phyloP scores from a whole-genome alignment of 2,888 invertebrate species.

The Cheilosia urbana region DNA sequence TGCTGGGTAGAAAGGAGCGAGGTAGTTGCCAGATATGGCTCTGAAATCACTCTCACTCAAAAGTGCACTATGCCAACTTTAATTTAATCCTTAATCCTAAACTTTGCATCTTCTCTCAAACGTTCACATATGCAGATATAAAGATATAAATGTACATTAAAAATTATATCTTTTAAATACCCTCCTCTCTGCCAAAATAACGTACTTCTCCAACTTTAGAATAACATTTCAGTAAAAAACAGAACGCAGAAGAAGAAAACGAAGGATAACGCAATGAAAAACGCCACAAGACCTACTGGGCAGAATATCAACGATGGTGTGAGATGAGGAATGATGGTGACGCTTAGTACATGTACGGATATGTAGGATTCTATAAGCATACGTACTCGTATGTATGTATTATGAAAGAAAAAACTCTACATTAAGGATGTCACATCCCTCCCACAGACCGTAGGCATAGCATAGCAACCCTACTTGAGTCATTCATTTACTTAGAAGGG shows the following conservation, averaged over 20 bases:
- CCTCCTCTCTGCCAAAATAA: slow-evolving; percentile 50
- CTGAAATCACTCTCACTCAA: too few relatives aligned
- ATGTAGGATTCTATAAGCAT: background rate
- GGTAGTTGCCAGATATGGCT: too few relatives aligned
- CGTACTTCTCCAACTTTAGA: slow-evolving; percentile 53
- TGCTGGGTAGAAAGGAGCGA: too few relatives aligned
- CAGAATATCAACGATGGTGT: background rate
- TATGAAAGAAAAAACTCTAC: background rate
- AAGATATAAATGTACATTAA: background rate
- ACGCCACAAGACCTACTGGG: background rate
- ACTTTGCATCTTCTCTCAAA: too few relatives aligned
- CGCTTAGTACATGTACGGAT: background rate
- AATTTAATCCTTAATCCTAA: too few relatives aligned
- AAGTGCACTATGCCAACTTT: too few relatives aligned
- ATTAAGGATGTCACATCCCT: slow-evolving; percentile 4
- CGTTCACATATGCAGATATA: background rate
- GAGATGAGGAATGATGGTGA: slow-evolving; percentile 7
- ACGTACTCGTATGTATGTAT: background rate
- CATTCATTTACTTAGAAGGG: slow-evolving; percentile 16
- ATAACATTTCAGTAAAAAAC: slow-evolving; percentile 13
- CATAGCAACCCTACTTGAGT: slow-evolving; percentile 7
- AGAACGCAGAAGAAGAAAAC: slow-evolving; percentile 2
- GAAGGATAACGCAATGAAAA: slow-evolving; percentile 5
- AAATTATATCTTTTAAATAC: slow-evolving; percentile 45
- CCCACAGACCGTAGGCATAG: background rate